Evolutionary conservation across 2,797 vertebrate genomes (phyloP).

Genomic region (Peromyscus eremicus): DNA sequence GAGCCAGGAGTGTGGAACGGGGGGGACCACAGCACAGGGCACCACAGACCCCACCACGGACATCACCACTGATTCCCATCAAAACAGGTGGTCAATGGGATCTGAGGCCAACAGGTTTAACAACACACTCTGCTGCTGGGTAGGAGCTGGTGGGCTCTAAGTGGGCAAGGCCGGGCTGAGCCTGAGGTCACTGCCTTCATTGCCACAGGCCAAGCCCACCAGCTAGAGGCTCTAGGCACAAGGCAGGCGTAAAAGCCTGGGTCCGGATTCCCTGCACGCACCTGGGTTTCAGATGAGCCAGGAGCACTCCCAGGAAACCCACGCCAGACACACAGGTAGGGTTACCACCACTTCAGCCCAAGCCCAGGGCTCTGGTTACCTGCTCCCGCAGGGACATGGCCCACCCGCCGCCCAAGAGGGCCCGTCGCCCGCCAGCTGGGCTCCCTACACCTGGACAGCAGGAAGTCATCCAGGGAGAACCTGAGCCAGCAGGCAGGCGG

Average conservation of each 20-base stretch:
- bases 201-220: neutral
- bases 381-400: slow-evolving; percentile 15
- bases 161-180: neutral
- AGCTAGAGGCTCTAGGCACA: neutral
- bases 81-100: accelerated
- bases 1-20: accelerated
- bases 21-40: accelerated
- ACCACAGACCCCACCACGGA: accelerated
- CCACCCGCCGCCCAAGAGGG: neutral
- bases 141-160: neutral
- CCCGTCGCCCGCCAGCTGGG: slow-evolving; percentile 79
- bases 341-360: slow-evolving; percentile 56
- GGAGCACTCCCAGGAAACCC: slow-evolving; percentile 71
- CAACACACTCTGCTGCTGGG: accelerated
- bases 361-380: slow-evolving; percentile 76
- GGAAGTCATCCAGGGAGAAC: slow-evolving; percentile 57
- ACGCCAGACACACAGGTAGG: slow-evolving; percentile 66
- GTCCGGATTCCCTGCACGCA: neutral
- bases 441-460: slow-evolving; percentile 61
- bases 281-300: neutral
- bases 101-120: neutral
- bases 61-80: accelerated
- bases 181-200: neutral
- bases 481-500: slow-evolving; percentile 47
- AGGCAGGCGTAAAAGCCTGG: too few species aligned